Evolutionary conservation across 2,797 vertebrate species (phyloP), one percentile per base, ranked within the genome.

Genomic region (Pantherophis alleghaniensis): DNA sequence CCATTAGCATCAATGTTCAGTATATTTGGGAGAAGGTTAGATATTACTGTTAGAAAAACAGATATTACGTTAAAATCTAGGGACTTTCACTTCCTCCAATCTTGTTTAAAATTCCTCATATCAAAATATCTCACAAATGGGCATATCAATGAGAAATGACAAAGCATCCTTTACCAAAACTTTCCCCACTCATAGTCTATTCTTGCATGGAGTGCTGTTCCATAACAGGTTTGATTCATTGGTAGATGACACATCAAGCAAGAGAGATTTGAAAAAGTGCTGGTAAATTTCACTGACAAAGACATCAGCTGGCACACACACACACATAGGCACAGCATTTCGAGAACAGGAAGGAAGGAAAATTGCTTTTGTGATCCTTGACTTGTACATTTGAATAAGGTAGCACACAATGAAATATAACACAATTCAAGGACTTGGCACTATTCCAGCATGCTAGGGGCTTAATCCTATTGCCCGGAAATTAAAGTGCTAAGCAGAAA

Each of bases 191-290:
- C 51, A 96, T 83, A 94, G 92, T 93, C 95, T 91, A 3, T 95
- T 96, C 95, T 95, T 96, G 94, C 94, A 92, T 97, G 97, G 92
- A 51, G 96, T 92, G 94, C 94, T 96, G 93, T 96, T 96, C 96
- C 96, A 95, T 96, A 98, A 98, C 97, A 97, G 94, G 96, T 94
- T 97, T 98, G 97, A 98, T 96, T 98, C 97, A 98, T 96, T 96
- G n/a, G 96, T 95, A 96, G 97, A 98, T 98, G 98, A 98, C 96
- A 97, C 98, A 98, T 95, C 96, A 95, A 97, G 97, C 96, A 95
- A 89, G 47, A 97, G 94, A 96, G 97, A 96, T 97, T 97, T 98
- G 96, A 97, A 97, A 97, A 97, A 96, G 95, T 88, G 93, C 96
- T 97, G 97, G 97, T 98, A 97, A 97, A 98, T 97, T 97, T 98